Evolutionary conservation across 2,797 vertebrate species (phyloP).

Genomic region (Erithacus rubecula): DNA sequence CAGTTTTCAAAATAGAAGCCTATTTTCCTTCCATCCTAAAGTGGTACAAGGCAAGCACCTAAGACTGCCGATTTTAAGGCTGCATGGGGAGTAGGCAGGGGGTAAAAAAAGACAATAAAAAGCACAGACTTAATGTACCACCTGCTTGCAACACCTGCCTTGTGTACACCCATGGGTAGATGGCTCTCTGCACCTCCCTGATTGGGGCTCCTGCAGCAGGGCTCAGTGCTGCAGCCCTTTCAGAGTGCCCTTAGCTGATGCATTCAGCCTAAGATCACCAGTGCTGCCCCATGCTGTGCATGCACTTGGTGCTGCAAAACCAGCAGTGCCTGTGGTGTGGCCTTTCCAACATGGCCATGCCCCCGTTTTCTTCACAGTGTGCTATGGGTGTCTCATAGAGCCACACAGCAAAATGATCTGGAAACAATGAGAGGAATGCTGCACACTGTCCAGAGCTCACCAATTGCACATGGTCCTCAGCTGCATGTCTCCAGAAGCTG

Average conservation of each 20-base stretch:
- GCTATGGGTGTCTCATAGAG: accelerated
- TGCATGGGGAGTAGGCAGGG: neutral
- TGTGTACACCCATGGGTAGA: neutral
- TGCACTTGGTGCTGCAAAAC: accelerated
- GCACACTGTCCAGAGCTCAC: neutral
- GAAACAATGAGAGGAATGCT: neutral
- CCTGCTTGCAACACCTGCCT: neutral
- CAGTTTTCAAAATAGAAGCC: neutral
- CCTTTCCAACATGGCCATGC: neutral
- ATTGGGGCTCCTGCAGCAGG: neutral
- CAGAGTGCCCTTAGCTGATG: neutral
- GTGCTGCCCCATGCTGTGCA: neutral
- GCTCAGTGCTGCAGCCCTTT: neutral
- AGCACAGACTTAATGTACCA: neutral
- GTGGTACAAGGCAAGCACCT: neutral
- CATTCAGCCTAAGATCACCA: neutral
- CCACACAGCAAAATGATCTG: neutral
- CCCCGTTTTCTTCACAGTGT: accelerated
- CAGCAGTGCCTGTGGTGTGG: neutral
- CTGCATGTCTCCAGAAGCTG: neutral
- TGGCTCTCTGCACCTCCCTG: neutral
- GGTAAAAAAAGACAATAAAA: neutral
- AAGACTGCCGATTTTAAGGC: neutral
- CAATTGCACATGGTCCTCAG: neutral
- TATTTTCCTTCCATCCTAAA: neutral